Evolutionary conservation across 2,888 invertebrate species (phyloP).

Genomic region (Hyalella azteca): DNA sequence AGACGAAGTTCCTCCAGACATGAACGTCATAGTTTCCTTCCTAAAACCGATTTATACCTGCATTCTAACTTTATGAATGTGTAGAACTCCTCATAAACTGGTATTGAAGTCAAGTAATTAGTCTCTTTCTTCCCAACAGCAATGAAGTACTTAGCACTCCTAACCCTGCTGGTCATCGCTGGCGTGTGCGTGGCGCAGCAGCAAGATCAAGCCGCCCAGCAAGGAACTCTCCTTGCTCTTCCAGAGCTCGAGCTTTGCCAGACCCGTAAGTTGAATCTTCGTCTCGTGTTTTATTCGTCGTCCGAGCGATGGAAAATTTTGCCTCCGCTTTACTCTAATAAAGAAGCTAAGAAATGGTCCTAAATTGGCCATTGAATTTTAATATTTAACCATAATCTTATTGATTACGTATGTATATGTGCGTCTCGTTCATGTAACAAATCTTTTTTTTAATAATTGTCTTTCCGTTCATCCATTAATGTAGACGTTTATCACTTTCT

Average conservation of each 20-base stretch:
- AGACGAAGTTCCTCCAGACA: neutral
- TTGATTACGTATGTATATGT: too few species aligned
- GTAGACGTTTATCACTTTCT: too few species aligned
- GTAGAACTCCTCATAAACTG: neutral
- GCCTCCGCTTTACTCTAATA: too few species aligned
- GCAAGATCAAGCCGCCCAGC: neutral
- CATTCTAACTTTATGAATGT: neutral
- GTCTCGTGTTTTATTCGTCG: too few species aligned
- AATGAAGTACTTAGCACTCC: neutral
- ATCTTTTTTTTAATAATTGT: too few species aligned
- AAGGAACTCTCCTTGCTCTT: constrained; percentile 39
- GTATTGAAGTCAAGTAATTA: neutral
- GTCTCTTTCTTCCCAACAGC: neutral
- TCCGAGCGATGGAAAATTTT: too few species aligned
- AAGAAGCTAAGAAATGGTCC: too few species aligned
- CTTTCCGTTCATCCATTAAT: too few species aligned
- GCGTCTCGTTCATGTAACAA: too few species aligned
- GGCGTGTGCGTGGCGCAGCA: neutral
- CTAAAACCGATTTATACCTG: neutral
- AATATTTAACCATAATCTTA: too few species aligned
- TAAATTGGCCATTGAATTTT: too few species aligned
- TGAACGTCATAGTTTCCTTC: neutral
- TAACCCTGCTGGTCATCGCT: neutral
- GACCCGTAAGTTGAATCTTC: constrained; percentile 36
- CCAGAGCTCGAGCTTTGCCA: constrained; percentile 37